phyloP scores from a whole-genome alignment of 2,888 invertebrate genomes.

The Mermis nigrescens region DNA sequence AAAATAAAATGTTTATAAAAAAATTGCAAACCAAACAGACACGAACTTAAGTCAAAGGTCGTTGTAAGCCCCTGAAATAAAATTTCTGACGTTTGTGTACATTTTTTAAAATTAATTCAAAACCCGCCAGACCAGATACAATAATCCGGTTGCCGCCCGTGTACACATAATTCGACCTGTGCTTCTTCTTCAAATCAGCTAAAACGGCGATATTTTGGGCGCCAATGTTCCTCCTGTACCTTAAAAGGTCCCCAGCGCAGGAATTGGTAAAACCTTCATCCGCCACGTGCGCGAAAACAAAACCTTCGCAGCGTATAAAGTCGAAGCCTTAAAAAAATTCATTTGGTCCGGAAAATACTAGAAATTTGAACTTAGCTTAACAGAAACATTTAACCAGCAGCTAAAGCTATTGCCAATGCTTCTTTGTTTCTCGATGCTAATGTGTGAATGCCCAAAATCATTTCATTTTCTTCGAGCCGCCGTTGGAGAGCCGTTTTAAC shows the following conservation, averaged over 20 bases:
- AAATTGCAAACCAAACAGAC: no score
- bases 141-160: no score
- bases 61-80: no score
- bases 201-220: slow-evolving; percentile 50
- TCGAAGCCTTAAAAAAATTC: slow-evolving; percentile 23
- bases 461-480: no score
- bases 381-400: slow-evolving; percentile 41
- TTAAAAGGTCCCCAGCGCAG: slow-evolving; percentile 50
- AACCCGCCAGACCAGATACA: no score
- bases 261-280: slow-evolving; percentile 61
- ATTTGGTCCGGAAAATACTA: background rate
- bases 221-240: slow-evolving; percentile 49
- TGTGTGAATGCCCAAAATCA: slow-evolving; percentile 41
- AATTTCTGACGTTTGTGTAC: no score
- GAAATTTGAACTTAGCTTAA: background rate
- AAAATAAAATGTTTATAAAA: no score
- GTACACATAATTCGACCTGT: no score
- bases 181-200: slow-evolving; percentile 67
- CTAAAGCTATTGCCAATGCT: slow-evolving; percentile 54
- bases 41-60: no score
- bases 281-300: slow-evolving; percentile 54
- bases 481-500: slow-evolving; percentile 42
- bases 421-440: slow-evolving; percentile 55
- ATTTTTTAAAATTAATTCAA: no score
- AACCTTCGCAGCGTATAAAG: slow-evolving; percentile 58